Conservation (phyloP, 2,888 invertebrate genomes). For the Hypsopygia costalis region DNA sequence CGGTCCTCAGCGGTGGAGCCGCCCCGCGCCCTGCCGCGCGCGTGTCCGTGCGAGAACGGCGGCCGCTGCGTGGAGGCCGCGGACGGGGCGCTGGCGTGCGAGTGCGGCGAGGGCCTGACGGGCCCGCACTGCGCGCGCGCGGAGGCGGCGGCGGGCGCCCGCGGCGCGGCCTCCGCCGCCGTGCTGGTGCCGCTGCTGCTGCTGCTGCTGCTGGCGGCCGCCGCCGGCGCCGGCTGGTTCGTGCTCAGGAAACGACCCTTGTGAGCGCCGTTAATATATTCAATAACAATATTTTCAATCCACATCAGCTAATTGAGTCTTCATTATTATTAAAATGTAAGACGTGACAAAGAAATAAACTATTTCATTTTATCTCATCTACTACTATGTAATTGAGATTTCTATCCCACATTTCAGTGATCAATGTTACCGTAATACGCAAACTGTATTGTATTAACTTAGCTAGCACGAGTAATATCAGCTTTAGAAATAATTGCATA, state of each 20-base stretch:
- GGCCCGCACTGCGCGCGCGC: conserved; percentile 85
- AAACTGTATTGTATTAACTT: no score
- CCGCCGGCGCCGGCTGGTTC: conserved; percentile 89
- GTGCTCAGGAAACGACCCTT: conserved; percentile 91
- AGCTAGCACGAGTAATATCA: no score
- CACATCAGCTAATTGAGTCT: no score
- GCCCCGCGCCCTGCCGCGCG: conserved; percentile 86
- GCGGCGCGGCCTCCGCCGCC: conserved; percentile 82
- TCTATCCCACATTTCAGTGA: no score
- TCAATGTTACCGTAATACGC: no score
- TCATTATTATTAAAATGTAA: no score
- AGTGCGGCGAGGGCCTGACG: conserved; percentile 81
- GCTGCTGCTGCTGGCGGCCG: conserved; percentile 85
- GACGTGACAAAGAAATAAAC: no score
- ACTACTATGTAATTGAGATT: no score
- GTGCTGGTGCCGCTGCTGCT: conserved; percentile 92
- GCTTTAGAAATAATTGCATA: no score
- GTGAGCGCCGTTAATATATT: conserved; percentile 88
- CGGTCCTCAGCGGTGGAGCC: conserved; percentile 82
- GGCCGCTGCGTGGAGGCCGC: conserved; percentile 84
- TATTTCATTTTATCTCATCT: no score
- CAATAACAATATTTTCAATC: no score
- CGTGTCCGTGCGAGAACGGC: conserved; percentile 93
- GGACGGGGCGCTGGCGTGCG: conserved; percentile 83
- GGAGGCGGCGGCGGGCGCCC: conserved; percentile 79